These are phyloP conservation scores for Timandra comae DNA, from an alignment of 2,888 invertebrate species.

Conservation along the genomic window DNA sequence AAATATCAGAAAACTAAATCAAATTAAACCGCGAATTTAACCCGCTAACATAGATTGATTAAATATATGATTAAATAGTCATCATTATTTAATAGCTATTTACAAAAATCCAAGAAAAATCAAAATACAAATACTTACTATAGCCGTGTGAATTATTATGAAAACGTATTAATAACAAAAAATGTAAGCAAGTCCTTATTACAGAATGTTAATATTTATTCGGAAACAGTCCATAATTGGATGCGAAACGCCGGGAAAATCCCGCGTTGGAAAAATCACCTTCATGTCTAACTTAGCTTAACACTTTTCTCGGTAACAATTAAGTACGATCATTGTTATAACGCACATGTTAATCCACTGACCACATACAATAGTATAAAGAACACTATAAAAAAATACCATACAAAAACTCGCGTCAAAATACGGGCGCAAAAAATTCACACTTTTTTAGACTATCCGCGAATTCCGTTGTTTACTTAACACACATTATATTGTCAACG, in stretches of 20 bases:
- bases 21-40: constrained; percentile 17
- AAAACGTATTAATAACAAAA: too few relatives aligned
- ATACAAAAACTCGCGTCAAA: constrained; percentile 19
- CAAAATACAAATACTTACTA: too few relatives aligned
- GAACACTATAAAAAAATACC: constrained; percentile 14
- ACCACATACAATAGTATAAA: constrained; percentile 41
- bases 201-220: constrained; percentile 16
- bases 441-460: constrained; percentile 31
- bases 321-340: constrained; percentile 54
- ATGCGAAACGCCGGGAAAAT: constrained; percentile 47
- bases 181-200: too few relatives aligned
- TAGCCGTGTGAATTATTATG: too few relatives aligned
- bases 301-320: constrained; percentile 53
- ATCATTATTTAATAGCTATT: too few relatives aligned
- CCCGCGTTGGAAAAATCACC: constrained; percentile 46
- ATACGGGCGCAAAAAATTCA: constrained; percentile 30
- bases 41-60: background rate
- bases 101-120: too few relatives aligned
- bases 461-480: constrained; percentile 53
- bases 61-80: background rate
- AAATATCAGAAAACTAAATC: too few relatives aligned
- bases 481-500: constrained; percentile 67
- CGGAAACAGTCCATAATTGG: constrained; percentile 27
- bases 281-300: constrained; percentile 26
- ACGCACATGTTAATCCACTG: constrained; percentile 37